Evolutionary conservation across 92 coral and sea anemone genomes (phyloP).

Genomic region (Meandrina meandrites): DNA sequence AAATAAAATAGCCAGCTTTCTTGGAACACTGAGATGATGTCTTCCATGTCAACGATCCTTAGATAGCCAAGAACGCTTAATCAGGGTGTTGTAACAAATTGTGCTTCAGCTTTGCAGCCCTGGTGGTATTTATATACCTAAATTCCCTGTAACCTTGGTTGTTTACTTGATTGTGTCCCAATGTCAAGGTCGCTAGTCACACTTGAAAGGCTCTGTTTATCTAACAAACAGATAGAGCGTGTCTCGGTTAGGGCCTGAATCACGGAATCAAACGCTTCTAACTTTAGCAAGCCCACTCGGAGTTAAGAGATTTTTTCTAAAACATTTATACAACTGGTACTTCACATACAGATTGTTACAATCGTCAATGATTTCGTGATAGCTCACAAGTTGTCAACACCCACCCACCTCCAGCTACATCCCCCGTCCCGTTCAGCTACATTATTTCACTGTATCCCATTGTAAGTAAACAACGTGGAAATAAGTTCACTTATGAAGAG

Average conservation of each 20-base stretch:
- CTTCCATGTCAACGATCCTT: slow-evolving; percentile 17
- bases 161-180: slow-evolving; percentile 39
- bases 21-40: background rate
- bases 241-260: slow-evolving; percentile 21
- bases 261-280: slow-evolving; percentile 19
- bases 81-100: background rate
- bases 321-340: background rate
- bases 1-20: slow-evolving; percentile 14
- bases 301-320: background rate
- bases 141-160: slow-evolving; percentile 40
- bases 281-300: background rate
- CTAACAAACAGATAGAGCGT: slow-evolving; percentile 30
- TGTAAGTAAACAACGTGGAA: background rate
- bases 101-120: slow-evolving; percentile 5
- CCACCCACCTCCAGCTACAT: slow-evolving; percentile 8
- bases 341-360: background rate
- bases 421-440: slow-evolving; percentile 16
- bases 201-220: slow-evolving; percentile 48
- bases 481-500: slow-evolving; percentile 2
- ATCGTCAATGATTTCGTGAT: background rate
- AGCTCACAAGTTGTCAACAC: background rate
- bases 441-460: background rate
- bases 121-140: slow-evolving; percentile 34
- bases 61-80: background rate
- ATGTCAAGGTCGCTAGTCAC: slow-evolving; percentile 56